Percentiles rank a stretch among this genome's conserved stretches.
These are phyloP conservation scores for Cyphomyrus discorhynchus DNA, from an alignment of 2,113 vertebrate species.

Conservation along the genomic window DNA sequence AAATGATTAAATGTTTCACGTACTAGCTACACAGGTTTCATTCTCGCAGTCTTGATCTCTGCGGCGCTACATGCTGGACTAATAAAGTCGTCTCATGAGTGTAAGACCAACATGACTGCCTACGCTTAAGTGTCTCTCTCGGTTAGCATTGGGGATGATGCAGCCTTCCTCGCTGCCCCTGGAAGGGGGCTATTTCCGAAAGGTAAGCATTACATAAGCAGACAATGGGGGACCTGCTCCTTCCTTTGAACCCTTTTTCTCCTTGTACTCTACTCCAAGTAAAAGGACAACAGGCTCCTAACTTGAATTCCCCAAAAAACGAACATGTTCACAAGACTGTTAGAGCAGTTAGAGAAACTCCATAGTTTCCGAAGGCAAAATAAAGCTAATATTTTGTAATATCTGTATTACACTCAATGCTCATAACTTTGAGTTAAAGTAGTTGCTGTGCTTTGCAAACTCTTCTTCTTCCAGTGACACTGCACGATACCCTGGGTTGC, in stretches of 20 bases:
- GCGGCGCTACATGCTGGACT: slow-evolving; percentile 29
- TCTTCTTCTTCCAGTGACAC: slow-evolving; percentile 39
- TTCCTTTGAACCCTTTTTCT: background rate
- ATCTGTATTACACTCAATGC: slow-evolving; percentile 25
- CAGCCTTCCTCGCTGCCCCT: slow-evolving; percentile 33
- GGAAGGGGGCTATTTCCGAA: slow-evolving; percentile 42
- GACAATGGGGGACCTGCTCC: slow-evolving; percentile 34
- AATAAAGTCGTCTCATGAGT: slow-evolving; percentile 30
- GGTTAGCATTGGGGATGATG: slow-evolving; percentile 43
- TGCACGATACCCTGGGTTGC: slow-evolving; percentile 44
- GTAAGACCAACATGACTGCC: slow-evolving; percentile 34
- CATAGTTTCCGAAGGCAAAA: background rate
- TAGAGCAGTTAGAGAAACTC: background rate
- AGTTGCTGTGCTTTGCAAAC: slow-evolving; percentile 21
- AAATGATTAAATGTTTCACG: background rate
- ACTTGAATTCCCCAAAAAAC: background rate
- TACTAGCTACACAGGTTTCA: background rate
- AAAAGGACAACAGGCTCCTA: background rate
- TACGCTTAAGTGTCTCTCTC: slow-evolving; percentile 39
- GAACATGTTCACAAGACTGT: background rate
- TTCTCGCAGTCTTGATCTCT: slow-evolving; percentile 22
- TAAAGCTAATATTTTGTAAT: slow-evolving; percentile 6
- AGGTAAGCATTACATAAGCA: slow-evolving; percentile 43
- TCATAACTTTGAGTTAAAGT: slow-evolving; percentile 33
- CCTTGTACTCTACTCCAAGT: too few relatives aligned